Evolutionary conservation across 2,113 vertebrate genomes (phyloP), one percentile per base, ranked within the genome.

Genomic region (Craseonycteris thonglongyai): DNA sequence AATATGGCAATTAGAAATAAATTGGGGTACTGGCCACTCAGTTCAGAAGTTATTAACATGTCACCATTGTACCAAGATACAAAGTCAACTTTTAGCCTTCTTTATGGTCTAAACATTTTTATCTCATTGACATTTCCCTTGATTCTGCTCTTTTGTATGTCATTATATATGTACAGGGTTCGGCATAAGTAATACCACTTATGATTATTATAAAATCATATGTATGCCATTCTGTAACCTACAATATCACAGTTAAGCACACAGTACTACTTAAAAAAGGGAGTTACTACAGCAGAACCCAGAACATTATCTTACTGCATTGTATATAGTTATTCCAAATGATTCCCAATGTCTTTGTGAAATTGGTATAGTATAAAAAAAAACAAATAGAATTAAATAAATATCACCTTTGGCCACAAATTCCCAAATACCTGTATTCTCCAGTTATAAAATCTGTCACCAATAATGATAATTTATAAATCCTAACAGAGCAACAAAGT

Each of bases 401-500:
- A 81, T 58, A 65, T 7, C 74, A 21, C 5, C 21, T 69, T 63
- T 75, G 26, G 65, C 38, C 30, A 61, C 28, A 49, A 80, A 51
- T 91, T 79, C 81, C 4, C 89, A 95, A 86, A 79, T 11, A 5
- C 47, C 59, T 80, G 2, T 28, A 15, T 66, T 84, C 26, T 89
- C 65, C 35, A 84, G 63, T 89, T 95, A 79, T 59, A 82, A 58
- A 88, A 19, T 80, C 56, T 96, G 88, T 90, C 90, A 95, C 94
- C 47, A 94, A 80, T 72, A 51, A 83, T 84, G 59, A 82, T 91
- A 88, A 94, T 95, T 95, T 97, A 84, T 76, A 96, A 93, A 96
- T 95, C 40, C 51, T 63, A 95, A 95, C 93, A 40, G 90, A 71
- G n/a, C 40, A 95, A 79, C 79, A 85, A 91, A 86, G 69, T 96